Evolutionary conservation across 2,888 invertebrate genomes (phyloP).

Genomic region (Parnassius mnemosyne): DNA sequence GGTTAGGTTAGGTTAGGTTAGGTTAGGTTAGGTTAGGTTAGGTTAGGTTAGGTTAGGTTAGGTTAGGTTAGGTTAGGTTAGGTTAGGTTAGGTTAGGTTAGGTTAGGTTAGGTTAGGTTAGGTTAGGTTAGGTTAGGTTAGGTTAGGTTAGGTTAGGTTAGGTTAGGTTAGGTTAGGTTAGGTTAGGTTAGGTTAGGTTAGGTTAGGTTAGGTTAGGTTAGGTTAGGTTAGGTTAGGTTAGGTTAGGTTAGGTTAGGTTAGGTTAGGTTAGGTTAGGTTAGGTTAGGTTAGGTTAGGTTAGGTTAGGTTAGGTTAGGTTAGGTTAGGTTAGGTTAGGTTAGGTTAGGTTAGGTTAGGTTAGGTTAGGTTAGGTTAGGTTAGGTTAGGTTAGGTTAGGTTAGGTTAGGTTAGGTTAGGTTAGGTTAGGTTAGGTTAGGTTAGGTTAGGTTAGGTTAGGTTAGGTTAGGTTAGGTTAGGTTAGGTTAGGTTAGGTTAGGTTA

Average conservation of each 20-base stretch:
- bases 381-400: too few species aligned
- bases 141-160: slow-evolving; percentile 6
- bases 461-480: slow-evolving; percentile 31
- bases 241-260: slow-evolving; percentile 32
- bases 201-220: slow-evolving; percentile 35
- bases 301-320: slow-evolving; percentile 32
- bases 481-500: too few species aligned
- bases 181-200: slow-evolving; percentile 32
- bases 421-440: slow-evolving; percentile 33
- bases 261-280: slow-evolving; percentile 27
- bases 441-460: slow-evolving; percentile 34
- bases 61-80: slow-evolving; percentile 16
- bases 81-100: slow-evolving; percentile 21
- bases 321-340: slow-evolving; percentile 10
- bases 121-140: too few species aligned
- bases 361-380: slow-evolving; percentile 32
- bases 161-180: slow-evolving; percentile 30
- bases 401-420: slow-evolving; percentile 27
- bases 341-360: slow-evolving; percentile 26
- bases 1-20: slow-evolving; percentile 22
- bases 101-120: slow-evolving; percentile 26
- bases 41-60: slow-evolving; percentile 25
- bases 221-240: slow-evolving; percentile 33
- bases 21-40: slow-evolving; percentile 19
- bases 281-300: slow-evolving; percentile 29